Evolutionary conservation across 35 echinoderm and acorn worm species (phyloP).

Genomic region (Ophioderma brevispina): DNA sequence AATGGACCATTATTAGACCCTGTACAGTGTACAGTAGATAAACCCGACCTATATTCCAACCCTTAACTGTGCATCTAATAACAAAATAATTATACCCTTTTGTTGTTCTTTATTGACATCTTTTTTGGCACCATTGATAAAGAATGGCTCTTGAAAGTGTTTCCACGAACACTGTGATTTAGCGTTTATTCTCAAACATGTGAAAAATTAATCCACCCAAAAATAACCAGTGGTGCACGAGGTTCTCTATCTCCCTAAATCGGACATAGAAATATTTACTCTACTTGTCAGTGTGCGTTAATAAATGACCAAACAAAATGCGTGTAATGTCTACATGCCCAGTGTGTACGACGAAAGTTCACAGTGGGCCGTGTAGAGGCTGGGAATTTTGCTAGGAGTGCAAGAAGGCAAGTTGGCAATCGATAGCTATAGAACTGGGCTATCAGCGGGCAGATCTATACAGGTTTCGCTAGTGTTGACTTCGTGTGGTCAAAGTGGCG

Average conservation of each 20-base stretch:
- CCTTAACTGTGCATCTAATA: no score
- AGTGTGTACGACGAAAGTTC: neutral
- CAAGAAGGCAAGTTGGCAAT: neutral
- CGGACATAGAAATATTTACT: neutral
- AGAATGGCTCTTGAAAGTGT: neutral
- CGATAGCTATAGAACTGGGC: neutral
- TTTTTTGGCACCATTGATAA: neutral
- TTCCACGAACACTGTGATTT: neutral
- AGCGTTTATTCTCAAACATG: neutral
- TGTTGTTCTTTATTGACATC: neutral
- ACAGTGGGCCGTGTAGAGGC: neutral
- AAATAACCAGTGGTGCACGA: neutral
- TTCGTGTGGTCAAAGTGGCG: neutral
- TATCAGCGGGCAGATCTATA: neutral
- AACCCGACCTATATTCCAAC: neutral
- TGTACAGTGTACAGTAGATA: neutral
- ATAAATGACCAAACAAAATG: constrained; percentile 3
- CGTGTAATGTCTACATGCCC: neutral
- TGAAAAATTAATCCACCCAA: neutral
- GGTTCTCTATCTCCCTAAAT: neutral
- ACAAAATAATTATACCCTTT: no score
- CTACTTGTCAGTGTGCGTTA: neutral
- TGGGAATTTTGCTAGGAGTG: neutral
- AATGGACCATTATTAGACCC: neutral
- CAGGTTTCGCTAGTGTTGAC: neutral